Conservation (phyloP, 2,888 invertebrate genomes). For the Lepidocyrtinus sp. region DNA sequence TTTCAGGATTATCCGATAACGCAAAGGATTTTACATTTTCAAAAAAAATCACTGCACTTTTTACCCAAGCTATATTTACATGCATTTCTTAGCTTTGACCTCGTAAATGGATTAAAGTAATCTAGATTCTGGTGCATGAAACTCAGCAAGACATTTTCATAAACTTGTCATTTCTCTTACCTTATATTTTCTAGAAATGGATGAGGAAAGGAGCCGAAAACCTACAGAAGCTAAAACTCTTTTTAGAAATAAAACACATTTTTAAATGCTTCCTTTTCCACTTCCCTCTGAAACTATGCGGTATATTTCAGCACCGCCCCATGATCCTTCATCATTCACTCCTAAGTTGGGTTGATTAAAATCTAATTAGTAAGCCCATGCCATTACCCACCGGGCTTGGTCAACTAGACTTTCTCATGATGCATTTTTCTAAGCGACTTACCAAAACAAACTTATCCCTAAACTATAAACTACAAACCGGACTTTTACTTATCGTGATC, state of each 20-base stretch:
- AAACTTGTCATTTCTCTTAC: conserved; percentile 30
- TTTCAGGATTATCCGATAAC: too few species aligned
- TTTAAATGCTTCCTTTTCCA: neutral
- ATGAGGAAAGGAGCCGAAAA: neutral
- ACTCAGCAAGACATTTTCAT: conserved; percentile 46
- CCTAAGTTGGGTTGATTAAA: neutral
- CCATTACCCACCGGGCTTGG: neutral
- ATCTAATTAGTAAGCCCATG: conserved; percentile 27
- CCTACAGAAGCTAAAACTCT: neutral
- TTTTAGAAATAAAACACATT: neutral
- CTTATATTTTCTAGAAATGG: neutral
- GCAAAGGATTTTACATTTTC: too few species aligned
- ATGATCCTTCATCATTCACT: neutral
- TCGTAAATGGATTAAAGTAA: too few species aligned
- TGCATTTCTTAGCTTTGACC: too few species aligned
- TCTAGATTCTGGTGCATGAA: too few species aligned
- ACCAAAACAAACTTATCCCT: too few species aligned
- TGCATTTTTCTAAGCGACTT: too few species aligned
- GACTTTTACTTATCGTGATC: conserved; percentile 18
- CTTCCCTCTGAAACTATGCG: neutral
- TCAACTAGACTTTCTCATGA: neutral
- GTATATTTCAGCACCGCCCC: neutral
- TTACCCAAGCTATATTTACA: too few species aligned
- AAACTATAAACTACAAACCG: too few species aligned
- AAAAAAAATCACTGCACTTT: too few species aligned